A percentile compares a stretch with the other conserved stretches of the same genome.
Conservation (phyloP, 2,888 invertebrate genomes). For the Tyria jacobaeae region DNA sequence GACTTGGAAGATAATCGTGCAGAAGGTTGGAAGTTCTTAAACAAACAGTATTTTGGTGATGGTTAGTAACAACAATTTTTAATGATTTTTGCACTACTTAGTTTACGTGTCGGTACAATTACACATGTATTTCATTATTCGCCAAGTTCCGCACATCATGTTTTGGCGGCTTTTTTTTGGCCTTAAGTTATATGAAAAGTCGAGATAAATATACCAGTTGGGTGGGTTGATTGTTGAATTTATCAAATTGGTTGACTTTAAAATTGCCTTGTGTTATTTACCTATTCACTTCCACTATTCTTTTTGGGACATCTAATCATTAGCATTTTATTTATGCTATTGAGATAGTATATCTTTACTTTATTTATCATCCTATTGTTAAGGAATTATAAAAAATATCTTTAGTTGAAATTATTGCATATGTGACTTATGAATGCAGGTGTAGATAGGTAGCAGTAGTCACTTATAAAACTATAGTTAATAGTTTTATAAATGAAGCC, state of each 20-base stretch:
- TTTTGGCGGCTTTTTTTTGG: conserved; percentile 19
- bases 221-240: too few relatives aligned
- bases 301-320: not conserved
- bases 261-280: not conserved
- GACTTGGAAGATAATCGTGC: conserved; percentile 77
- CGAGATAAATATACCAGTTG: not conserved
- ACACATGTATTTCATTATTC: conserved; percentile 38
- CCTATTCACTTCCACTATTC: not conserved
- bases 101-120: conserved; percentile 59
- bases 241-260: not conserved
- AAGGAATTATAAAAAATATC: too few relatives aligned
- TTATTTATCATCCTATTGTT: not conserved
- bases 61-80: conserved; percentile 68
- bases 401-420: too few relatives aligned
- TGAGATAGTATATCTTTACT: not conserved
- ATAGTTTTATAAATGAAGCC: too few relatives aligned
- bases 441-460: too few relatives aligned
- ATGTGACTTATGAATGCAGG: too few relatives aligned
- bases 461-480: too few relatives aligned
- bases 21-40: conserved; percentile 83
- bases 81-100: conserved; percentile 43
- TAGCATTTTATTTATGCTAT: not conserved
- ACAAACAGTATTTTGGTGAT: conserved; percentile 83
- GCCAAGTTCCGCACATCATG: conserved; percentile 23
- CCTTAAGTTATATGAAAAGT: conserved; percentile 3